Percentiles rank a stretch among this genome's conserved stretches.
Conservation (phyloP, 2,888 invertebrate genomes). For the Hydroisotoma schaefferi region DNA sequence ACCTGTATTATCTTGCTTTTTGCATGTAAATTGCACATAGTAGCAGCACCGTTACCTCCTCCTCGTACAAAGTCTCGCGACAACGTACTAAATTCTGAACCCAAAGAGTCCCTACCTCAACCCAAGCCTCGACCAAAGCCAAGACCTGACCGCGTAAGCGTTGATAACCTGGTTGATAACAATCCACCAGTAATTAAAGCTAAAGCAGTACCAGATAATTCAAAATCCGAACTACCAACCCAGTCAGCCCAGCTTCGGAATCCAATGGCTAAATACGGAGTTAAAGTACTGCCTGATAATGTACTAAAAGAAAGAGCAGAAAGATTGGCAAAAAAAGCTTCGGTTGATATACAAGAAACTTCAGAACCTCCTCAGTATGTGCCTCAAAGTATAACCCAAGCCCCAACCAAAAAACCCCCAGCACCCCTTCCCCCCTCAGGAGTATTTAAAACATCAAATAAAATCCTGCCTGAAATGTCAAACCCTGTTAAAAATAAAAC, state of each 20-base stretch:
- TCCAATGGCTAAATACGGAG: slow-evolving; percentile 41
- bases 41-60: slow-evolving; percentile 26
- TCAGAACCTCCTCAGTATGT: not conserved
- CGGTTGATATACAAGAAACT: not conserved
- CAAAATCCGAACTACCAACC: slow-evolving; percentile 12
- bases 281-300: slow-evolving; percentile 48
- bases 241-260: slow-evolving; percentile 23
- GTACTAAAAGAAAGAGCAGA: slow-evolving; percentile 38
- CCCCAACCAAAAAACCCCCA: not conserved
- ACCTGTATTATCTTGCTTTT: slow-evolving; percentile 15
- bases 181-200: not conserved
- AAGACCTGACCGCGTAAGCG: slow-evolving; percentile 33
- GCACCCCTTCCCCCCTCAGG: slow-evolving; percentile 10
- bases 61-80: slow-evolving; percentile 28
- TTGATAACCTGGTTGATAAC: slow-evolving; percentile 14
- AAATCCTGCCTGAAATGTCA: not conserved
- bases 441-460: slow-evolving; percentile 13
- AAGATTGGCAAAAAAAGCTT: slow-evolving; percentile 24
- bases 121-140: slow-evolving; percentile 36
- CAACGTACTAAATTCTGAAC: not conserved
- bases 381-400: no score
- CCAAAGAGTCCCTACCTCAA: not conserved
- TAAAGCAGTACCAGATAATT: not conserved
- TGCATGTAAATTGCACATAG: slow-evolving; percentile 42
- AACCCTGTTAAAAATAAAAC: not conserved